Base-by-base conservation (phyloP, 2,797 vertebrate genomes). In the Cichlasoma orientale region DNA sequence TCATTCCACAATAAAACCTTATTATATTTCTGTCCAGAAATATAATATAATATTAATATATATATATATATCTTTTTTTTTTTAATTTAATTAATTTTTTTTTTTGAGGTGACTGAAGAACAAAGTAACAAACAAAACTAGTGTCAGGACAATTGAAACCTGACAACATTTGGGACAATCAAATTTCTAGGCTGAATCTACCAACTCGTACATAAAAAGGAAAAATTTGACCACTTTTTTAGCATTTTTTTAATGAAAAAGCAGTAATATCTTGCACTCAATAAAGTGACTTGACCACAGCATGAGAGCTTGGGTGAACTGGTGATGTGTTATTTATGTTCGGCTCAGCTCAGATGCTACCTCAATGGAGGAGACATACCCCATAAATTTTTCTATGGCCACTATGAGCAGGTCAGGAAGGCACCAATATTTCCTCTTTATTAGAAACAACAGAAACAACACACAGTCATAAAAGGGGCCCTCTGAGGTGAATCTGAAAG, bases 361-460 rank as follows among this genome's bases (percentile, higher is more conserved):
- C 89, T 87, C 86, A 83, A 53, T 80, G 73, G 75, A 88, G 77
- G 78, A 86, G 88, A 91, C 87, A 89, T 85, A 83, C 87, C 79
- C 83, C 85, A 92, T 94, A 91, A 93, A 94, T 94, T 87, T 73
- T 70, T 85, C 82, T 84, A 75, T 88, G 87, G 90, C 83, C 91
- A 86, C 90, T 86, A 90, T 93, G 92, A 94, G 89, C 92, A 89
- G 94, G 93, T 95, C 93, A 94, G 84, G 85, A 89, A 90, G 91
- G 90, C 88, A 78, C 88, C 93, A 81, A 93, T 94, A 94, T 94
- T 94, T 95, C 90, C 90, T 92, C 92, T 94, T 93, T 94, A 93
- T 94, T 94, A 90, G 88, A 92, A 94, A 92, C 88, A 90, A 89
- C 87, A 88, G 90, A 83, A 90, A 90, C 87, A 92, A 91, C 86